Percentiles rank a stretch among this genome's conserved stretches.
phyloP scores from a whole-genome alignment of 2,797 vertebrate species.

The Sphenopsis melanotis region DNA sequence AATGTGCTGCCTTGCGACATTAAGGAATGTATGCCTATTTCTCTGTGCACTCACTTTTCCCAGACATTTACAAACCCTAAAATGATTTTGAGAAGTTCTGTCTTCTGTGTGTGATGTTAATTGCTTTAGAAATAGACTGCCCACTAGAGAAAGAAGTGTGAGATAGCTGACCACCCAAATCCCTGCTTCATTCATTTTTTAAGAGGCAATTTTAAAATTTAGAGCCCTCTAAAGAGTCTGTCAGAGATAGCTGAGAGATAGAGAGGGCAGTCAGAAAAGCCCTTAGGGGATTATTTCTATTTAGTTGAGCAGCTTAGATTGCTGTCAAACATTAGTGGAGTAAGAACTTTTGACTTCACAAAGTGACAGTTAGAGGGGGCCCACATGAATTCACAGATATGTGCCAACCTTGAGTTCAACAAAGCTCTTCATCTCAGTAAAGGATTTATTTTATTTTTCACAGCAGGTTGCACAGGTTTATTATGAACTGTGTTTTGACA shows the following conservation, averaged over 20 bases:
- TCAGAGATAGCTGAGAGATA: neutral
- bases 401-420: neutral
- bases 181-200: neutral
- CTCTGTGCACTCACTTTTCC: neutral
- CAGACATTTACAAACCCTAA: neutral
- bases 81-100: neutral
- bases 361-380: neutral
- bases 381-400: neutral
- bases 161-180: neutral
- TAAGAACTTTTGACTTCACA: neutral
- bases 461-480: neutral
- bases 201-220: neutral
- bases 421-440: neutral
- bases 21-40: neutral
- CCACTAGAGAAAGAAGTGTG: neutral
- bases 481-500: neutral
- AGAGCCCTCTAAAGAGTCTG: neutral
- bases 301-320: neutral
- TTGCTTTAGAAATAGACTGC: neutral
- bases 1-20: neutral
- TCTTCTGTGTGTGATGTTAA: neutral
- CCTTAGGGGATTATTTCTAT: neutral
- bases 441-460: neutral
- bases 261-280: neutral
- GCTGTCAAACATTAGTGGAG: constrained; percentile 3